phyloP scores from a whole-genome alignment of 2,888 invertebrate genomes.

The Agriopis marginaria region DNA sequence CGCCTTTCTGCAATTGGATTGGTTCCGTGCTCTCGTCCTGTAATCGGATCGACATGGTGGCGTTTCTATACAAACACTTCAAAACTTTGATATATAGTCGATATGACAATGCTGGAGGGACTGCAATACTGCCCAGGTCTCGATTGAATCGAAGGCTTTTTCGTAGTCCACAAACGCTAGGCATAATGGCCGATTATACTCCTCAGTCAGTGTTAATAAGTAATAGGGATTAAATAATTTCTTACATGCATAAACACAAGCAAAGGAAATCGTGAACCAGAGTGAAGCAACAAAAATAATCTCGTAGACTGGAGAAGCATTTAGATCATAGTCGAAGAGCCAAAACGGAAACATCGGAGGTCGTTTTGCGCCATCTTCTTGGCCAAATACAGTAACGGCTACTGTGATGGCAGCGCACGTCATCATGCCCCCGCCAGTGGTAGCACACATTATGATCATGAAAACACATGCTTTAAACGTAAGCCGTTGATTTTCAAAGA shows the following conservation, averaged over 20 bases:
- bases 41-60: too few species aligned
- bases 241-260: slow-evolving; percentile 29
- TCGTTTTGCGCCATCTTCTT: not conserved
- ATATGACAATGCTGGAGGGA: too few species aligned
- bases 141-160: too few species aligned
- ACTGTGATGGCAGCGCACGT: slow-evolving; percentile 12
- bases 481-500: slow-evolving; percentile 31
- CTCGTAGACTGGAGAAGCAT: slow-evolving; percentile 28
- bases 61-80: too few species aligned
- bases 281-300: slow-evolving; percentile 15
- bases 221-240: too few species aligned
- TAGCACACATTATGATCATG: slow-evolving; percentile 4
- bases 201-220: too few species aligned
- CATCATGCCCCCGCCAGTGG: slow-evolving; percentile 18
- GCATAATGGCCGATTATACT: too few species aligned
- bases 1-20: too few species aligned
- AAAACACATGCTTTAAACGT: slow-evolving; percentile 31
- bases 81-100: too few species aligned
- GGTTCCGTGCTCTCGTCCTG: too few species aligned
- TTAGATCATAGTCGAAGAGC: slow-evolving; percentile 19
- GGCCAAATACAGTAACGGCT: not conserved
- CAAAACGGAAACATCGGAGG: slow-evolving; percentile 34
- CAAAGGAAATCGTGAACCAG: slow-evolving; percentile 10
- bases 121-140: too few species aligned
- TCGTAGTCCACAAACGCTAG: too few species aligned